Evolutionary conservation across 1,140 invertebrate genomes (phyloP), one percentile per base, ranked within the genome.

Genomic region (Luehdorfia chinensis): DNA sequence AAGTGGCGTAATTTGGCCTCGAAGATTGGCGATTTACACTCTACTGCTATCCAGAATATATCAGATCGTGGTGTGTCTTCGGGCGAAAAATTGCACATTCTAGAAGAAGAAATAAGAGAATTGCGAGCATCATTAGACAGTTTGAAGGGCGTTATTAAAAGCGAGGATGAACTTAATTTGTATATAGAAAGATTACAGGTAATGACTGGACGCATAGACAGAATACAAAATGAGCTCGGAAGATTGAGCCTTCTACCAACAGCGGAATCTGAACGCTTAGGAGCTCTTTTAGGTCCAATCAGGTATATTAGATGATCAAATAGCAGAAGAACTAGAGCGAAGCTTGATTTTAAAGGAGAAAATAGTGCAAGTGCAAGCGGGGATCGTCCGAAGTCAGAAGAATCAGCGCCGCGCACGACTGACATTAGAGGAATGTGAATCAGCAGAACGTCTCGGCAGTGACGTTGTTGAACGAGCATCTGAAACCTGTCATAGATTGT

Each of bases 161-260:
- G 90, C 12, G 93, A 94, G 55, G 94, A 95, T 53, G 94, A 95
- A 68, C 83, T 96, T 2, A 91, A 93, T 52, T 75, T 94, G 0
- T 95, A 95, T 59, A 91, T 95, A 12, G 93, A 95, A 73, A 86
- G 93, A 37, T 76, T 95, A 7, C 92, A 94, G 66, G 92, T 95
- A 1, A 88, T 95, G 54, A 92, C 90, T 13, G 89, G 90, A 1
- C 89, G 93, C n/a, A 90, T 94, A 1, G 90, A 91, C 21, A 88
- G 91, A 8, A 94, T 95, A 59, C 92, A 94, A 73, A 92, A 94
- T 60, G 93, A 94, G 59, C 75, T 95, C n/a, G 92, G 93, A 2
- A 87, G 91, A 50, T 76, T 95, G 23, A 93, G 93, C 19, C 81
- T 94, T 7, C 71, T 94, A 4, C 92, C 93, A 0, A 89, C 92